Evolutionary conservation across 2,797 vertebrate species (phyloP).

Genomic region (Syngnathus rostellatus): DNA sequence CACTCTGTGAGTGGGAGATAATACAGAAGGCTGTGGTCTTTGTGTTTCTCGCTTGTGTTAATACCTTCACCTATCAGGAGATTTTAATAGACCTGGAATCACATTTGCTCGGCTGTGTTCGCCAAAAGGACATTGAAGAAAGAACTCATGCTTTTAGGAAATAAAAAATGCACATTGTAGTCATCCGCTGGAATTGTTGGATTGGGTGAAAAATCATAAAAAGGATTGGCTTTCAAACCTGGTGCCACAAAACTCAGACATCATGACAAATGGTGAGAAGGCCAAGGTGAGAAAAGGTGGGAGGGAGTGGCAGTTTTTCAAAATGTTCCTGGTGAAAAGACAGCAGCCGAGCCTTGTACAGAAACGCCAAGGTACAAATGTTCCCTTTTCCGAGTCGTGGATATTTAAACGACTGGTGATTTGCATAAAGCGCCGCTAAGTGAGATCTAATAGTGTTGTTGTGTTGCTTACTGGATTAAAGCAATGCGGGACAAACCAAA

Average conservation of each 20-base stretch:
- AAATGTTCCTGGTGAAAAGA: not conserved
- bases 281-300: not conserved
- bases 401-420: not conserved
- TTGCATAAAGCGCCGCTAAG: not conserved
- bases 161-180: not conserved
- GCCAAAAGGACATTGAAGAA: not conserved
- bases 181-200: not conserved
- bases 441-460: conserved; percentile 5
- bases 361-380: not conserved
- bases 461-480: not conserved
- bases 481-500: not conserved
- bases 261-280: not conserved
- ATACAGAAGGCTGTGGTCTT: conserved; percentile 67
- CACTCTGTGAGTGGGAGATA: conserved; percentile 66
- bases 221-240: no score
- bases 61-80: conserved; percentile 59
- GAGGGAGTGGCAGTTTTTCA: not conserved
- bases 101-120: conserved; percentile 17
- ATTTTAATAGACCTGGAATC: conserved; percentile 51
- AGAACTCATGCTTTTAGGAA: not conserved
- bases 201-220: not conserved
- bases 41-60: conserved; percentile 65
- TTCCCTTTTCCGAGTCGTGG: not conserved
- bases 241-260: not conserved
- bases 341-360: not conserved